These are phyloP conservation scores for Phymorhynchus buccinoides DNA, from an alignment of 1,140 invertebrate species.

Conservation along the genomic window DNA sequence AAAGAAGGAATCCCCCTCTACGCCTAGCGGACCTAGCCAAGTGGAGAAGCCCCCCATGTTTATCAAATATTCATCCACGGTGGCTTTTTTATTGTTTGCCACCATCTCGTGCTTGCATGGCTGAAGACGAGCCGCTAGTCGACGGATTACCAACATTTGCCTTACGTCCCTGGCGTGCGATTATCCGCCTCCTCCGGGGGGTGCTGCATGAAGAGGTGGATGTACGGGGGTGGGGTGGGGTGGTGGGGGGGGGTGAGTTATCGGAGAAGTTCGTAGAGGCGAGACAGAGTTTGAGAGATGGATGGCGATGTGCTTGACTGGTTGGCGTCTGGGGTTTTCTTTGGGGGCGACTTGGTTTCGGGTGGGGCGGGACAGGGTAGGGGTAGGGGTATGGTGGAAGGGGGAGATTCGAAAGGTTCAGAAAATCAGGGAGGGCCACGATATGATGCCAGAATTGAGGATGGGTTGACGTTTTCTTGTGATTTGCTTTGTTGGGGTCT, in stretches of 20 bases:
- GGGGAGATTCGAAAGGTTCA: too few species aligned
- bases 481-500: neutral
- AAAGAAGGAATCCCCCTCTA: neutral
- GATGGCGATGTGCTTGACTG: neutral
- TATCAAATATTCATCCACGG: slow-evolving; percentile 30
- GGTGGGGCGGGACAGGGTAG: too few species aligned
- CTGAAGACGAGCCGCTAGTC: slow-evolving; percentile 10
- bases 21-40: neutral
- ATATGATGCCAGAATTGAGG: too few species aligned
- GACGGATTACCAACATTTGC: slow-evolving; percentile 40
- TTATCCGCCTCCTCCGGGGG: slow-evolving; percentile 24
- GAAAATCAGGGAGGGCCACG: too few species aligned
- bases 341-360: neutral
- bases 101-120: neutral
- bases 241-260: too few species aligned
- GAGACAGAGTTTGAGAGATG: slow-evolving; percentile 4
- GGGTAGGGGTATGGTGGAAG: neutral
- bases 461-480: too few species aligned
- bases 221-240: neutral
- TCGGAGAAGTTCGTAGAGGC: neutral
- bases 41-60: neutral
- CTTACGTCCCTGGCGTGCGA: slow-evolving; percentile 31
- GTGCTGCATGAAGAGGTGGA: too few species aligned
- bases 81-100: slow-evolving; percentile 33
- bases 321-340: neutral